phyloP scores from a whole-genome alignment of 2,797 vertebrate genomes.

The Galaxias olidus region DNA sequence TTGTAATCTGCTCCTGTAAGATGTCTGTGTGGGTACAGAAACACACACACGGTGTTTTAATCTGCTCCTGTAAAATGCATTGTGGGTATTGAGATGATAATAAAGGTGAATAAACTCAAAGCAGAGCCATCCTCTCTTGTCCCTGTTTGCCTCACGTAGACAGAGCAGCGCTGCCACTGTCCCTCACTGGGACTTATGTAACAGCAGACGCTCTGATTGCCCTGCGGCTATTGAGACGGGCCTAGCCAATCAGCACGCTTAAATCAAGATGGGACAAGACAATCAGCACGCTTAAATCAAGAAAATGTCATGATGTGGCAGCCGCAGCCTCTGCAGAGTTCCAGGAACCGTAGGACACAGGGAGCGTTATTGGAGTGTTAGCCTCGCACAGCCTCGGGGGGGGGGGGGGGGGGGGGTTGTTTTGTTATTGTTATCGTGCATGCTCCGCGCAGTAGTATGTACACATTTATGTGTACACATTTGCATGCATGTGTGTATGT shows the following conservation, averaged over 20 bases:
- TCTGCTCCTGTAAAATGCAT: constrained; percentile 56
- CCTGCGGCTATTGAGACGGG: constrained; percentile 58
- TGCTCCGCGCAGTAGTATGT: too few relatives aligned
- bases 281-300: constrained; percentile 63
- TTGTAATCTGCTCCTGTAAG: constrained; percentile 52
- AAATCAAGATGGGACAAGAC: constrained; percentile 55
- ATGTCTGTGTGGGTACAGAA: constrained; percentile 65
- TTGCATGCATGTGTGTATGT: background rate
- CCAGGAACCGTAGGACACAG: background rate
- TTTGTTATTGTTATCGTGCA: too few relatives aligned
- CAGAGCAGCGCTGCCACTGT: constrained; percentile 32
- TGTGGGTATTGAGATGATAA: constrained; percentile 59
- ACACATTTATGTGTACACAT: background rate
- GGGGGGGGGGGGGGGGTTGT: too few relatives aligned
- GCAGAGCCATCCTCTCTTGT: too few relatives aligned
- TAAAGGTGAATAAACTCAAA: constrained; percentile 66
- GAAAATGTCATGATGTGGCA: constrained; percentile 63
- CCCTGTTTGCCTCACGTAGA: too few relatives aligned
- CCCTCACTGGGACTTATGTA: constrained; percentile 61
- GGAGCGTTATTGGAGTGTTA: background rate
- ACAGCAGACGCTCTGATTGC: constrained; percentile 57
- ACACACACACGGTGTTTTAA: constrained; percentile 55
- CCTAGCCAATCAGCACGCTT: constrained; percentile 53
- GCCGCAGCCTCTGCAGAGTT: constrained; percentile 28
- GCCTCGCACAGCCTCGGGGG: background rate